A percentile compares a stretch with the other conserved stretches of the same genome.
Evolutionary conservation across 2,888 invertebrate species (phyloP).

Genomic region (Lasius fuliginosus): DNA sequence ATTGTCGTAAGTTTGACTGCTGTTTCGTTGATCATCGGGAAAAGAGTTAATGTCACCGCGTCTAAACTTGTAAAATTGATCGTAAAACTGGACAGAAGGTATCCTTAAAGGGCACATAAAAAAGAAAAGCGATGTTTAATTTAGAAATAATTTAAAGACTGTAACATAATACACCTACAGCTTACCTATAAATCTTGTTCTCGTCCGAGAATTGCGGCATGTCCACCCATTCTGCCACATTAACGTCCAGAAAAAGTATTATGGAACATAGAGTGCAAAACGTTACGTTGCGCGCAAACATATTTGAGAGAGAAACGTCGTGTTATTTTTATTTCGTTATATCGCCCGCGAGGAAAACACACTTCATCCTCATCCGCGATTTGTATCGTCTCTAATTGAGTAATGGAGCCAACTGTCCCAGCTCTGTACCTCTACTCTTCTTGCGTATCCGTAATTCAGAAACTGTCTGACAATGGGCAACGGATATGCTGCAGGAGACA

Average conservation of each 20-base stretch:
- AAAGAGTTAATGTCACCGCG: slow-evolving; percentile 7
- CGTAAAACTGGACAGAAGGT: slow-evolving; percentile 52
- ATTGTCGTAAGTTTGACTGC: neutral
- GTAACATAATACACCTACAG: neutral
- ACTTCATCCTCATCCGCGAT: neutral
- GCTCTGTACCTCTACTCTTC: neutral
- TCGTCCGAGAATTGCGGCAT: slow-evolving; percentile 84
- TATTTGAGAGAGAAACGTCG: slow-evolving; percentile 36
- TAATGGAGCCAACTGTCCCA: neutral
- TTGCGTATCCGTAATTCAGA: slow-evolving; percentile 25
- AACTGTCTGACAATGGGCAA: slow-evolving; percentile 39
- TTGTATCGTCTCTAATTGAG: neutral
- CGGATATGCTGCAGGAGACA: slow-evolving; percentile 47
- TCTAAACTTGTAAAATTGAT: slow-evolving; percentile 60
- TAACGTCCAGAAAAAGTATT: slow-evolving; percentile 56
- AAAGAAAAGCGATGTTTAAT: neutral
- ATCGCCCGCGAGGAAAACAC: neutral
- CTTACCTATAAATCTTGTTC: slow-evolving; percentile 79
- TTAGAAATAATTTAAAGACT: neutral
- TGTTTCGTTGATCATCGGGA: slow-evolving; percentile 16
- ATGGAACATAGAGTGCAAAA: slow-evolving; percentile 32
- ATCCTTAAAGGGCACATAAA: slow-evolving; percentile 57
- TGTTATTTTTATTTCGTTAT: neutral
- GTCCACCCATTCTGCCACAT: slow-evolving; percentile 82
- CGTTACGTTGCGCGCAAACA: slow-evolving; percentile 21